phyloP scores from a whole-genome alignment of 2,888 invertebrate genomes.

The Eupithecia vulgata region DNA sequence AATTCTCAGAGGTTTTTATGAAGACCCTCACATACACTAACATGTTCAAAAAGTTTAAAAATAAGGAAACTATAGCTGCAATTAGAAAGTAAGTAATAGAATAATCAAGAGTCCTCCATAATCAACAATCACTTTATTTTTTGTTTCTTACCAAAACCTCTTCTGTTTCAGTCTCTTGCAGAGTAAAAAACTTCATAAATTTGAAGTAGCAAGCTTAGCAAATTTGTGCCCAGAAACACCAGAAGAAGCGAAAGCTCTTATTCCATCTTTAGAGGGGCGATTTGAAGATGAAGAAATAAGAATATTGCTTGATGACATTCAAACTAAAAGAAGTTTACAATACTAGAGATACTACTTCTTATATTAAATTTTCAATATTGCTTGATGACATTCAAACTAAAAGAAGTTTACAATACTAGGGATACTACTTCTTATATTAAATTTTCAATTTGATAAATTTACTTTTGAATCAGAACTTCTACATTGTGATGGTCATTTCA shows the following conservation, averaged over 20 bases:
- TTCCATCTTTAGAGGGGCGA: conserved; percentile 98
- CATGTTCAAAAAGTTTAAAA: conserved; percentile 98
- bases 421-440: not conserved
- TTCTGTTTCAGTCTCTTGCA: conserved; percentile 89
- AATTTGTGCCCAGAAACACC: conserved; percentile 99
- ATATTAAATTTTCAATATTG: conserved; percentile 70
- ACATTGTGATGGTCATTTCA: not conserved
- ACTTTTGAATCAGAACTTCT: not conserved
- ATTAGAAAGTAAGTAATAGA: conserved; percentile 91
- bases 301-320: conserved; percentile 98
- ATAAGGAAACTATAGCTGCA: conserved; percentile 98
- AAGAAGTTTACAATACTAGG: conserved; percentile 96
- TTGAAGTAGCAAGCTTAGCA: conserved; percentile 98
- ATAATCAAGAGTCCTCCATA: not conserved
- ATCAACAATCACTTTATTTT: not conserved
- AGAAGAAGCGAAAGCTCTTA: conserved; percentile 98
- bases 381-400: conserved; percentile 99
- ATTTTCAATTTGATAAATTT: not conserved
- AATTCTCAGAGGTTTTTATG: conserved; percentile 99
- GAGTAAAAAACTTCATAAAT: conserved; percentile 98
- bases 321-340: conserved; percentile 98
- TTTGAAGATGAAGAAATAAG: conserved; percentile 99
- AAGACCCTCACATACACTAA: conserved; percentile 98
- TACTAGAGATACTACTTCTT: conserved; percentile 84
- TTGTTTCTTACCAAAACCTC: not conserved